Evolutionary conservation across 2,797 vertebrate species (phyloP).

Genomic region (Pangasius djambal): DNA sequence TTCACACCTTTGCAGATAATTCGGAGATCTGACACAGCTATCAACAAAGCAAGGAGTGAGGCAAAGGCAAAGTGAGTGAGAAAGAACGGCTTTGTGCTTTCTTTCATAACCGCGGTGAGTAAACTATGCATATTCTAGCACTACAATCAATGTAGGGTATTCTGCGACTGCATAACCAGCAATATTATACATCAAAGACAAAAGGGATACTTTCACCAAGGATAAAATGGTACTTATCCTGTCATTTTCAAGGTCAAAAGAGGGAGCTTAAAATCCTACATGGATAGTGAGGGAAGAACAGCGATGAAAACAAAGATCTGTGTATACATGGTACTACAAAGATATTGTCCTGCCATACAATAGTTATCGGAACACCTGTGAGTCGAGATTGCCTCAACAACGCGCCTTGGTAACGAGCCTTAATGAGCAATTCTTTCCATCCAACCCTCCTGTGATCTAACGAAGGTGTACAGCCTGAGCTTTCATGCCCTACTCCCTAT

Average conservation of each 20-base stretch:
- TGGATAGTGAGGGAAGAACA: background rate
- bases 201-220: constrained; percentile 11
- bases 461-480: constrained; percentile 21
- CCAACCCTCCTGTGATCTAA: constrained; percentile 56
- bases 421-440: constrained; percentile 61
- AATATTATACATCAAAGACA: constrained; percentile 22
- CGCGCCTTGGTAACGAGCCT: constrained; percentile 37
- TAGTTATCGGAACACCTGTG: constrained; percentile 57
- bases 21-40: background rate
- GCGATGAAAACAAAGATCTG: background rate
- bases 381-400: constrained; percentile 45
- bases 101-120: background rate
- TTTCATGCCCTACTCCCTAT: constrained; percentile 48
- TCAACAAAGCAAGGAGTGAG: background rate
- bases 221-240: constrained; percentile 1
- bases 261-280: constrained; percentile 30
- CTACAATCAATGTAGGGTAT: background rate
- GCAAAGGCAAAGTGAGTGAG: background rate
- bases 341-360: constrained; percentile 58
- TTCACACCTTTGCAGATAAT: constrained; percentile 17
- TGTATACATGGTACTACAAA: constrained; percentile 49
- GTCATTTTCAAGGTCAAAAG: constrained; percentile 34
- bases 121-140: background rate
- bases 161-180: background rate
- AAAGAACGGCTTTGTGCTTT: background rate